Conservation (phyloP, 2,797 vertebrate species). For the Enteromius afrohamiltoni region DNA sequence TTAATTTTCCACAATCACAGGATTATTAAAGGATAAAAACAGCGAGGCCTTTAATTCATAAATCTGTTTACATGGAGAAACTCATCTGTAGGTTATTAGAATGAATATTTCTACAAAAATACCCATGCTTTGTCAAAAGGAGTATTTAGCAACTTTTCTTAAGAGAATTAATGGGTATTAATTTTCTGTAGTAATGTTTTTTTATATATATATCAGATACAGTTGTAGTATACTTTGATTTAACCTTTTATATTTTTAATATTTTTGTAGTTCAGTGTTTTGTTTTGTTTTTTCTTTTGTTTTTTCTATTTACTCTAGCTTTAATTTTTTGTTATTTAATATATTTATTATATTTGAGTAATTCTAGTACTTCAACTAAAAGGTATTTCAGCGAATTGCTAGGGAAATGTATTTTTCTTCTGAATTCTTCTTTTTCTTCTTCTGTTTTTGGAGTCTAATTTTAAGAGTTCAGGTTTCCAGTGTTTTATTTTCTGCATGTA, state of each 20-base stretch:
- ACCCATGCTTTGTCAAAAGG: no score
- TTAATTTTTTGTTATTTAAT: no score
- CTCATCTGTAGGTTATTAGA: neutral
- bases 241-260: neutral
- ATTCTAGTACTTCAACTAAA: neutral
- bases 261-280: neutral
- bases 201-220: no score
- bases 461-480: neutral
- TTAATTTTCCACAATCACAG: neutral
- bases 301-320: no score
- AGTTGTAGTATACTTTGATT: no score
- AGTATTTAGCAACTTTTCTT: neutral
- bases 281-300: neutral
- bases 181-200: no score
- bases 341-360: neutral
- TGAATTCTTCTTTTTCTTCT: no score
- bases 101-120: neutral
- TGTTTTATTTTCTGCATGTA: neutral
- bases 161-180: no score
- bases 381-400: neutral
- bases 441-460: neutral
- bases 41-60: neutral
- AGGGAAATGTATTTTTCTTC: neutral
- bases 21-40: neutral
- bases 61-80: neutral